phyloP scores from a whole-genome alignment of 1,140 invertebrate genomes.

The Octopus sinensis region DNA sequence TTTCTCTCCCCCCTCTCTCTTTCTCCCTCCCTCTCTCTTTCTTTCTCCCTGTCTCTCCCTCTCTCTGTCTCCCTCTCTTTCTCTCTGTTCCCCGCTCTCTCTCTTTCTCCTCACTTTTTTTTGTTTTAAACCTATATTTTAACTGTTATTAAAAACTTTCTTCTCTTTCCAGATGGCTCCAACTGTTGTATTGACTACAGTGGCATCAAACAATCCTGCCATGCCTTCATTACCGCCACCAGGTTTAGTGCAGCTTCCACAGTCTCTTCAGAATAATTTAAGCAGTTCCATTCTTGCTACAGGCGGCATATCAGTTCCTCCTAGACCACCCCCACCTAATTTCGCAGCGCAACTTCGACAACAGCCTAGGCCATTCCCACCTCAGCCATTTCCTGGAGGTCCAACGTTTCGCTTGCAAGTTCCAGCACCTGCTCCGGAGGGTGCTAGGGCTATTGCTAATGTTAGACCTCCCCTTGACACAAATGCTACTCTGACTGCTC shows the following conservation, averaged over 20 bases:
- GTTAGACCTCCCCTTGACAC: not conserved
- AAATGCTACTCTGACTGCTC: not conserved
- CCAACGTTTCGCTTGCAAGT: not conserved
- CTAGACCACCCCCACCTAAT: not conserved
- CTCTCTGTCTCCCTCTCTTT: too few species aligned
- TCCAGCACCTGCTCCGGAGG: not conserved
- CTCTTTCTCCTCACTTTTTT: not conserved
- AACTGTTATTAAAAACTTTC: too few species aligned
- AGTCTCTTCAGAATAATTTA: slow-evolving; percentile 34
- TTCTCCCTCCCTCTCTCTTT: too few species aligned
- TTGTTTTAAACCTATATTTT: not conserved
- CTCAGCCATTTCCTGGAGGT: not conserved
- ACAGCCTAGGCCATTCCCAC: slow-evolving; percentile 5
- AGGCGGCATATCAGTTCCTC: not conserved
- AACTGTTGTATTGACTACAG: slow-evolving; percentile 1
- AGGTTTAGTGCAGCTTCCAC: slow-evolving; percentile 24
- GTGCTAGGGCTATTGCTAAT: not conserved
- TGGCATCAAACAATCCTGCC: not conserved
- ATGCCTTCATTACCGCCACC: slow-evolving; percentile 12
- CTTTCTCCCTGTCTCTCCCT: too few species aligned
- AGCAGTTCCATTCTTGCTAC: not conserved
- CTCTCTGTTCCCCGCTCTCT: too few species aligned
- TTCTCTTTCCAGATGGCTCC: not conserved
- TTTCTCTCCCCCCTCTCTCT: too few species aligned
- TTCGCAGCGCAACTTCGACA: not conserved